phyloP scores from a whole-genome alignment of 2,888 invertebrate genomes.

The Acanthopleura granulata region DNA sequence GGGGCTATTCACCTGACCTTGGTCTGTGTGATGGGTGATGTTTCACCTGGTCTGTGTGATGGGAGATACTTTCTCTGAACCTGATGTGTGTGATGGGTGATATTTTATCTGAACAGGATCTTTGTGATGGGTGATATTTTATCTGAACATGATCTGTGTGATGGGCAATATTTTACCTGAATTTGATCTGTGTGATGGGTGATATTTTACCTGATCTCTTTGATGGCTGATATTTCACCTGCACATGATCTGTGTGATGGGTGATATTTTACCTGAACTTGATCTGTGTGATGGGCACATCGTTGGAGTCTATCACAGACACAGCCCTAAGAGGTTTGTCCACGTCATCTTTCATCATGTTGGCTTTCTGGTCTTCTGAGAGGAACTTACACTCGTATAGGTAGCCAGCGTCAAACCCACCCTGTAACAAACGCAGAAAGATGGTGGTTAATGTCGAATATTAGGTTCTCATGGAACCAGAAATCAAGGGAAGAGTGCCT shows the following conservation, averaged over 20 bases:
- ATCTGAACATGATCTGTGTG: too few relatives aligned
- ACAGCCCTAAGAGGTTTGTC: constrained; percentile 62
- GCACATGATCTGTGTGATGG: constrained; percentile 54
- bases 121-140: constrained; percentile 61
- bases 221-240: constrained; percentile 46
- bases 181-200: too few relatives aligned
- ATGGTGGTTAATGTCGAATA: too few relatives aligned
- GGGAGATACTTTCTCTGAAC: constrained; percentile 51
- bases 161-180: not conserved
- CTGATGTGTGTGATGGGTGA: constrained; percentile 47
- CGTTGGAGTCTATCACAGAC: constrained; percentile 57
- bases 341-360: constrained; percentile 45
- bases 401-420: constrained; percentile 69
- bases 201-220: too few relatives aligned
- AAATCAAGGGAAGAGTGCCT: too few relatives aligned
- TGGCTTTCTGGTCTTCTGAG: constrained; percentile 47
- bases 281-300: constrained; percentile 62
- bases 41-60: too few relatives aligned
- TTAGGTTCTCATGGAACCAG: too few relatives aligned
- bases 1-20: too few relatives aligned
- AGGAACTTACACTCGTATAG: constrained; percentile 67
- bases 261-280: constrained; percentile 54
- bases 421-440: constrained; percentile 41
- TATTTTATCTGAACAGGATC: constrained; percentile 60
- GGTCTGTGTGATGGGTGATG: too few relatives aligned